Percentiles rank a stretch among this genome's conserved stretches.
Conservation (phyloP, 2,113 vertebrate genomes). For the Camelus bactrianus region DNA sequence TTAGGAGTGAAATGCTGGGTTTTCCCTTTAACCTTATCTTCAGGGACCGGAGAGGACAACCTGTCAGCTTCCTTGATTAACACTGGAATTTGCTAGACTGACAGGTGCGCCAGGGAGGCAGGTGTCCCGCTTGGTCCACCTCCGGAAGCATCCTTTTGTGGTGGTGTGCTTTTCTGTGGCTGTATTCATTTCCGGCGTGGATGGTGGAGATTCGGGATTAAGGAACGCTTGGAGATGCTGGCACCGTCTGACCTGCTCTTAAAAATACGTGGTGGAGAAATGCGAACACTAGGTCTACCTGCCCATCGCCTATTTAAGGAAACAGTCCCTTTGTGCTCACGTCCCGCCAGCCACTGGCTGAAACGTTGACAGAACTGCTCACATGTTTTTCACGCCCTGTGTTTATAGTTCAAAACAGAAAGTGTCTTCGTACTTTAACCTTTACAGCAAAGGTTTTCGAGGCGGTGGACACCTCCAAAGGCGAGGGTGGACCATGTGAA, state of each 20-base stretch:
- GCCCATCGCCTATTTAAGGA: neutral
- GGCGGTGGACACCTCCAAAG: neutral
- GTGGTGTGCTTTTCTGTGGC: neutral
- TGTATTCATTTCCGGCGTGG: neutral
- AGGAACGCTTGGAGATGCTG: neutral
- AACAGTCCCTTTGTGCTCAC: neutral
- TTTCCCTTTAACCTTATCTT: conserved; percentile 83
- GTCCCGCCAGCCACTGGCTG: neutral
- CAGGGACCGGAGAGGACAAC: conserved; percentile 71
- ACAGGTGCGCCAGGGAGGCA: conserved; percentile 31
- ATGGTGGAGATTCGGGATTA: neutral
- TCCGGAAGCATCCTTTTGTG: neutral
- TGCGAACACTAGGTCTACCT: neutral
- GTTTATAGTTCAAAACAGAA: neutral
- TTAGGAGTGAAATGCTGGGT: conserved; percentile 79
- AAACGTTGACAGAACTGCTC: neutral
- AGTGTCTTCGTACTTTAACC: neutral
- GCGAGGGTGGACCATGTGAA: neutral
- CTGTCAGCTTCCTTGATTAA: conserved; percentile 80
- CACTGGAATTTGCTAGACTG: conserved; percentile 69
- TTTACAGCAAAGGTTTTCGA: neutral
- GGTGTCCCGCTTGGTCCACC: neutral
- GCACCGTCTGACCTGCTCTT: neutral
- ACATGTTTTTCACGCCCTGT: neutral
- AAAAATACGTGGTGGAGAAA: neutral